Evolutionary conservation across 2,888 invertebrate genomes (phyloP).

Genomic region (Aelia acuminata): DNA sequence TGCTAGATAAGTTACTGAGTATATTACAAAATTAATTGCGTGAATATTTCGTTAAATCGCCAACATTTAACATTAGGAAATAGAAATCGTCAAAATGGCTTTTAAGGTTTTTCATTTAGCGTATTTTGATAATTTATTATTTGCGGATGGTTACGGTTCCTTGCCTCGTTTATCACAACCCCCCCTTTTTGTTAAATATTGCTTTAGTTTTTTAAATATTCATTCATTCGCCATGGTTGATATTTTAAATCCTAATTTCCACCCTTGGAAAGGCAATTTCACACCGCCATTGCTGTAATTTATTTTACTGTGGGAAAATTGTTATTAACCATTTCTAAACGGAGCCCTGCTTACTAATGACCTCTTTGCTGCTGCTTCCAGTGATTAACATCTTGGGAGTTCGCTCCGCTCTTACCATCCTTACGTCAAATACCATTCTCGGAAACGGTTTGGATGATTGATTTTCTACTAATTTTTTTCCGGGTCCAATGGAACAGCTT

Average conservation of each 20-base stretch:
- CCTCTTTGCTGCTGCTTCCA: not conserved
- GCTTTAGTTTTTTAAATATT: slow-evolving; percentile 11
- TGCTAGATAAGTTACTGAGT: too few relatives aligned
- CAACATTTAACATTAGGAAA: too few relatives aligned
- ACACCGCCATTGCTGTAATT: slow-evolving; percentile 21
- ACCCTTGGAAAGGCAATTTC: not conserved
- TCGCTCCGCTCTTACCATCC: not conserved
- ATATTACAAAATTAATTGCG: too few relatives aligned
- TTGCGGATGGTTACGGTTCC: not conserved
- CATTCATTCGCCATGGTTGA: not conserved
- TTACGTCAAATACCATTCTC: not conserved
- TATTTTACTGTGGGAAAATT: slow-evolving; percentile 37
- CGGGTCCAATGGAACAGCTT: too few relatives aligned
- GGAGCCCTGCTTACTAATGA: slow-evolving; percentile 7
- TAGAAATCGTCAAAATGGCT: too few relatives aligned
- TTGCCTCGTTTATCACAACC: not conserved
- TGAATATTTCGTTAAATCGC: too few relatives aligned
- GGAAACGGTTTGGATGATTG: not conserved
- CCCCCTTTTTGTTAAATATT: not conserved
- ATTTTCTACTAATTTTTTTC: too few relatives aligned
- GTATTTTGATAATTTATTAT: too few relatives aligned
- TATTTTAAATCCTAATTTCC: slow-evolving; percentile 42
- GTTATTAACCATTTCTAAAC: not conserved
- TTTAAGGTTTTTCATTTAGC: too few relatives aligned
- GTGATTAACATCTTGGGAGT: slow-evolving; percentile 6